Evolutionary conservation across 2,113 vertebrate species (phyloP), one percentile per base, ranked within the genome.

Genomic region (Physeter macrocephalus): DNA sequence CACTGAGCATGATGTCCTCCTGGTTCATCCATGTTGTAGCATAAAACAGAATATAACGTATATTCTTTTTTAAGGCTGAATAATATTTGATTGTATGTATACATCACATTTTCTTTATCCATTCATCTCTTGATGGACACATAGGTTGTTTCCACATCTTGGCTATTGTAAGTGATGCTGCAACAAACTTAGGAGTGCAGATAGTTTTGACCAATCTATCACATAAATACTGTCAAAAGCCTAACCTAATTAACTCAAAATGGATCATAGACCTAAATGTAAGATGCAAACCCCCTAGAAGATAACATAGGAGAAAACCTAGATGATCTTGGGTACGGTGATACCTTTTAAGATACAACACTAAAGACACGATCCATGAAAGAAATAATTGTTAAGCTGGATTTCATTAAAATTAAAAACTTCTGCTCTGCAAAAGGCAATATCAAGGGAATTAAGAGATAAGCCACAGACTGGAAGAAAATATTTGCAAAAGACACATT

Each of bases 1-100:
- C 34, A 2, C 43, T 12, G 9, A 6, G 5, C 5, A 2, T 8
- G 0, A 5, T 1, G 71, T 8, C 11, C 43, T 78, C 34, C 6
- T 13, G 72, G 43, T 12, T 23, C 43, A 7, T 39, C 59, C n/a
- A 3, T 36, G 25, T 0, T 14, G 15, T 9, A 8, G 41, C 49
- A 6, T 3, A 5, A 1, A 14, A 20, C 15, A 36, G 57, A 18
- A 20, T 11, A 13, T 41, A 6, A 36, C 0, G 3, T 1, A 13
- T 6, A 14, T 34, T 57, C 27, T 41, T 39, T 39, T 31, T 39
- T 39, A 46, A 46, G 14, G 27, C 2, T 36, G 52, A 46, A 36
- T 11, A 23, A 49, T n/a, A 17, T 36, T 15, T 8, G 15, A 29
- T 20, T 36, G 31, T 36, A 18, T 10, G 39, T 46, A 9, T 29